Conservation (phyloP, 2,113 vertebrate genomes). For the Oryzias javanicus region DNA sequence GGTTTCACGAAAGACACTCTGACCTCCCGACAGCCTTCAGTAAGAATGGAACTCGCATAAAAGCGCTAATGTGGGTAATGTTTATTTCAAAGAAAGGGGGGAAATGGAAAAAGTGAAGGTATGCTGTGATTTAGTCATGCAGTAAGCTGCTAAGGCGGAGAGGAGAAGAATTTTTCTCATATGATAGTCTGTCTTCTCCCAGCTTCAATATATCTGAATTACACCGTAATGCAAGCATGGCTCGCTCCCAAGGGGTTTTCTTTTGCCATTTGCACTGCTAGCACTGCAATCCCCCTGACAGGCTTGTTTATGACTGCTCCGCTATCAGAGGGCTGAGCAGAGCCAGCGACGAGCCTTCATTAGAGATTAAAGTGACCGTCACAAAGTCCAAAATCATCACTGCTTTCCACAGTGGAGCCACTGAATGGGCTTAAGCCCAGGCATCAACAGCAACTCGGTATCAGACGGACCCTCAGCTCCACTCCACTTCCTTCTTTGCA, state of each 20-base stretch:
- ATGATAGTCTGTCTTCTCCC: constrained; percentile 44
- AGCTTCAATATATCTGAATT: constrained; percentile 53
- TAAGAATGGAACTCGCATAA: constrained; percentile 1
- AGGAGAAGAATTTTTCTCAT: constrained; percentile 39
- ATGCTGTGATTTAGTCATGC: constrained; percentile 27
- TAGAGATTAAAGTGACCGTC: constrained; percentile 76
- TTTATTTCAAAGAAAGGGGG: constrained; percentile 28
- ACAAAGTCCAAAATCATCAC: constrained; percentile 68
- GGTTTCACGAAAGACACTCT: constrained; percentile 8
- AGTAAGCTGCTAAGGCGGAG: constrained; percentile 25
- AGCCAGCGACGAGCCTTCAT: constrained; percentile 68
- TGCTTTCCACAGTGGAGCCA: constrained; percentile 56
- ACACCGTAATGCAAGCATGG: constrained; percentile 62
- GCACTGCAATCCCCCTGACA: constrained; percentile 69
- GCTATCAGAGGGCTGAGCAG: constrained; percentile 64
- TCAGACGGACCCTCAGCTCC: constrained; percentile 58
- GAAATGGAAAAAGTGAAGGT: constrained; percentile 20
- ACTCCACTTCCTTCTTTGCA: constrained; percentile 49
- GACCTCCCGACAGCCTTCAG: constrained; percentile 27
- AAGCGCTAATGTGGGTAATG: constrained; percentile 17
- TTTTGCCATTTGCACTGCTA: constrained; percentile 66
- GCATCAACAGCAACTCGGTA: constrained; percentile 55
- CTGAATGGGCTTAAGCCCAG: constrained; percentile 57
- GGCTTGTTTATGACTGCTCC: constrained; percentile 68
- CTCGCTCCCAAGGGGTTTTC: constrained; percentile 60